phyloP scores from a whole-genome alignment of 30 jellyfish, hydroid and myxozoan species.

The Hydractinia echinata region DNA sequence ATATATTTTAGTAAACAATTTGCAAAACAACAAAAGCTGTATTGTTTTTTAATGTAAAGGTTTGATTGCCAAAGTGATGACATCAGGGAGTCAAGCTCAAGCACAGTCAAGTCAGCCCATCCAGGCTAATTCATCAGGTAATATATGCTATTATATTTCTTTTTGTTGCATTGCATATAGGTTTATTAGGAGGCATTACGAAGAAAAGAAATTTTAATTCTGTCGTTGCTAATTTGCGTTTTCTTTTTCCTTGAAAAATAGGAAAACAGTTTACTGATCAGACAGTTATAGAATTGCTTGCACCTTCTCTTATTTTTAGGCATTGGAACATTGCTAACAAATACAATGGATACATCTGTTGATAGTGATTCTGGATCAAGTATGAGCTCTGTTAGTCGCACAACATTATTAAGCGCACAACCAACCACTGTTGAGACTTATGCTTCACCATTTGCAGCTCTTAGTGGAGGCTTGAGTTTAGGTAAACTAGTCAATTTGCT shows the following conservation, averaged over 20 bases:
- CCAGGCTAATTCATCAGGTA: too few relatives aligned
- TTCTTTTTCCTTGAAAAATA: too few relatives aligned
- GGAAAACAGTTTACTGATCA: too few relatives aligned
- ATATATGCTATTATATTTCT: too few relatives aligned
- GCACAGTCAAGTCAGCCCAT: not conserved
- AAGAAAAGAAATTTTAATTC: too few relatives aligned
- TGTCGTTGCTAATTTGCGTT: too few relatives aligned
- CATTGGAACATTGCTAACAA: conserved; percentile 12
- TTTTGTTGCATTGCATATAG: too few relatives aligned
- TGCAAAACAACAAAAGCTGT: not conserved
- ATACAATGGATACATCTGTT: conserved; percentile 29
- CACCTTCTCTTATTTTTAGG: not conserved
- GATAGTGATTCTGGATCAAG: conserved; percentile 50
- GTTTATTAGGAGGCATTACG: too few relatives aligned
- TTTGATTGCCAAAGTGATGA: conserved; percentile 18
- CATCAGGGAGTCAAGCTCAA: conserved; percentile 5
- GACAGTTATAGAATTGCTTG: too few relatives aligned
- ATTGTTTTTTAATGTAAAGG: not conserved
- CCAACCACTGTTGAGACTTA: conserved; percentile 44
- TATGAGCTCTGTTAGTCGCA: conserved; percentile 11
- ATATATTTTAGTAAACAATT: not conserved
- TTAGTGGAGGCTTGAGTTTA: conserved; percentile 74
- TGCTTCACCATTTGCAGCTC: conserved; percentile 76
- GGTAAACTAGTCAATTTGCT: conserved; percentile 32
- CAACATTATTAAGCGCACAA: conserved; percentile 38